Evolutionary conservation across 1,140 invertebrate genomes (phyloP).

Genomic region (Lepidurus apus): DNA sequence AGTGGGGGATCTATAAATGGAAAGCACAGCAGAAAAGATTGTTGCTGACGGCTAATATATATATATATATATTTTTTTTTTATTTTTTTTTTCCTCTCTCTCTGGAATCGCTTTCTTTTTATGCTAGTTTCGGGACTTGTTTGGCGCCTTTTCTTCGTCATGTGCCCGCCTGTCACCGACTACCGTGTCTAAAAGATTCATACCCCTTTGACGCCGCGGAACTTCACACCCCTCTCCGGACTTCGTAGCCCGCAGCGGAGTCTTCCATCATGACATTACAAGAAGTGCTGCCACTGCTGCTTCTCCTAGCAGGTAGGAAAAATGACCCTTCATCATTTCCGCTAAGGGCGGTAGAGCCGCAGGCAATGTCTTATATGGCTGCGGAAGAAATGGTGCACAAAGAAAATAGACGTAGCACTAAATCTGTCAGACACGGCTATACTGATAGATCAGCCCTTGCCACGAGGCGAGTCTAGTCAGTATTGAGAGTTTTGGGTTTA

Average conservation of each 20-base stretch:
- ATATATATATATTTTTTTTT: not conserved
- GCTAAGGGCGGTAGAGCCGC: not conserved
- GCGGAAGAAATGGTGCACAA: not conserved
- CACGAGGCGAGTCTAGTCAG: not conserved
- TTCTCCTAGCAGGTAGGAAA: conserved; percentile 6
- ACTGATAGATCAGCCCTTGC: not conserved
- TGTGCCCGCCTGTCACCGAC: not conserved
- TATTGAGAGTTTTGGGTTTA: not conserved
- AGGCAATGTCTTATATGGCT: not conserved
- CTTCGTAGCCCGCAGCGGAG: not conserved
- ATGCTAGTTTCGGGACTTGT: not conserved
- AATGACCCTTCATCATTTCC: conserved; percentile 14
- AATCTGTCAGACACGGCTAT: conserved; percentile 11
- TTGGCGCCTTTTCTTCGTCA: not conserved
- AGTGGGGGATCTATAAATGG: not conserved
- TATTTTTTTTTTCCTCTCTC: not conserved
- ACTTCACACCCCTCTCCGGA: not conserved
- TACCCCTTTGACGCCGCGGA: not conserved
- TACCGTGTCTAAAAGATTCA: not conserved
- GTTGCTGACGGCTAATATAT: not conserved
- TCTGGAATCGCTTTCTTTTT: not conserved
- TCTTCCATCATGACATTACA: conserved; percentile 14
- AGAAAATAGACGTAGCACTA: not conserved
- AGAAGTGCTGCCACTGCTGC: conserved; percentile 1
- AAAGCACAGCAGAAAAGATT: conserved; percentile 1